These are phyloP conservation scores for Drosophila yooni DNA, from an alignment of 2,888 invertebrate species.

Conservation along the genomic window DNA sequence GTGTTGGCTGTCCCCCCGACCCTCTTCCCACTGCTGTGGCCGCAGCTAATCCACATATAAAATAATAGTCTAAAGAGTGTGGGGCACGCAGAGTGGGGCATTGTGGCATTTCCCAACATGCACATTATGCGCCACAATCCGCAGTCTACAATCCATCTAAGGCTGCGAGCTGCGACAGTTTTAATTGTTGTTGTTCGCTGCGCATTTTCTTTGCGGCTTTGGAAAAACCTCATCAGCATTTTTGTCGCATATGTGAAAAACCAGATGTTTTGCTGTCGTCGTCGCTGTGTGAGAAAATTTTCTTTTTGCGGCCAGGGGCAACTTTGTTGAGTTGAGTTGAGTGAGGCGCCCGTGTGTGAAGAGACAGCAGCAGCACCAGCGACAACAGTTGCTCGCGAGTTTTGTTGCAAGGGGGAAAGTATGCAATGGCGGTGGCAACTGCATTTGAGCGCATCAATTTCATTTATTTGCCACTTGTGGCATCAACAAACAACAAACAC, in stretches of 20 bases:
- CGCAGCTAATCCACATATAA: constrained; percentile 58
- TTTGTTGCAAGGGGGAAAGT: constrained; percentile 41
- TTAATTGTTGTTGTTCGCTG: constrained; percentile 65
- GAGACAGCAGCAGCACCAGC: constrained; percentile 4
- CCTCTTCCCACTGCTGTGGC: constrained; percentile 8
- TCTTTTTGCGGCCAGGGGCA: constrained; percentile 55
- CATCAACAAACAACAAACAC: constrained; percentile 46
- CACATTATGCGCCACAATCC: constrained; percentile 28
- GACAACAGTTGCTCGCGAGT: constrained; percentile 44
- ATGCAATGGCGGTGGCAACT: not conserved
- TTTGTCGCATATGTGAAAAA: constrained; percentile 68
- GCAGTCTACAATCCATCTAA: constrained; percentile 58
- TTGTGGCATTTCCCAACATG: constrained; percentile 34
- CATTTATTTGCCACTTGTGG: constrained; percentile 81
- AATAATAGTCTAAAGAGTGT: constrained; percentile 42
- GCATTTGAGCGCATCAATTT: constrained; percentile 69
- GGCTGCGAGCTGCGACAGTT: constrained; percentile 69
- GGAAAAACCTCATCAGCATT: constrained; percentile 61
- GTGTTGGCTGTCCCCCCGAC: constrained; percentile 4
- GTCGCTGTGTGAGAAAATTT: constrained; percentile 69
- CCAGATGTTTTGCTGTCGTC: constrained; percentile 56
- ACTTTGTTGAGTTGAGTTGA: constrained; percentile 39
- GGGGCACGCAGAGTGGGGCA: not conserved
- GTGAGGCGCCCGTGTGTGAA: constrained; percentile 61
- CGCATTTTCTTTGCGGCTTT: constrained; percentile 53